phyloP scores from a whole-genome alignment of 2,888 invertebrate species.

The Drosophila sordidula region DNA sequence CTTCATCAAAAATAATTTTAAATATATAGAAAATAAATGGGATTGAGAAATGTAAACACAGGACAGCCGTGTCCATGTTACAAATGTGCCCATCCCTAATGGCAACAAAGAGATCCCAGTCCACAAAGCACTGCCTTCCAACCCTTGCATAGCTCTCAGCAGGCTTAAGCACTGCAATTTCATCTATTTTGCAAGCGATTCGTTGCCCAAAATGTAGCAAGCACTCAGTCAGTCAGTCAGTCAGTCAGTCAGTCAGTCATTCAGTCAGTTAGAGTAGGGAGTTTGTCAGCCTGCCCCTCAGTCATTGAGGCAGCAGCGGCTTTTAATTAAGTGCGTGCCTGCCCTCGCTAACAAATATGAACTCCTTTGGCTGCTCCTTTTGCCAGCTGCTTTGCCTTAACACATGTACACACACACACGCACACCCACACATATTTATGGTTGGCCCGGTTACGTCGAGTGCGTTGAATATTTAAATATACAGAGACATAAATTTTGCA shows the following conservation, averaged over 20 bases:
- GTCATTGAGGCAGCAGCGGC: slow-evolving; percentile 28
- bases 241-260: background rate
- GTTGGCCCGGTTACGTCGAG: slow-evolving; percentile 27
- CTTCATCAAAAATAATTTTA: too few species aligned
- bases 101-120: background rate
- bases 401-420: background rate
- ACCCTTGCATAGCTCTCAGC: slow-evolving; percentile 23
- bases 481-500: slow-evolving; percentile 10
- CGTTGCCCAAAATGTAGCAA: slow-evolving; percentile 45
- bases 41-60: too few species aligned
- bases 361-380: slow-evolving; percentile 45
- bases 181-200: slow-evolving; percentile 57
- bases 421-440: slow-evolving; percentile 20
- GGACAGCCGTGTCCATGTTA: background rate
- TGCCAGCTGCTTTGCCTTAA: slow-evolving; percentile 10
- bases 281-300: background rate
- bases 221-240: slow-evolving; percentile 21
- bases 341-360: slow-evolving; percentile 43
- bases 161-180: slow-evolving; percentile 57
- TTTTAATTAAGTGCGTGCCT: slow-evolving; percentile 75
- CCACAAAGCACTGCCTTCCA: slow-evolving; percentile 5
- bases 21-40: too few species aligned
- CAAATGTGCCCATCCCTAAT: slow-evolving; percentile 7
- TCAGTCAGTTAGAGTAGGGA: slow-evolving; percentile 11
- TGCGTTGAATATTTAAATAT: slow-evolving; percentile 30